Evolutionary conservation across 2,113 vertebrate genomes (phyloP), one percentile per base, ranked within the genome.

Genomic region (Meleagris gallopavo): DNA sequence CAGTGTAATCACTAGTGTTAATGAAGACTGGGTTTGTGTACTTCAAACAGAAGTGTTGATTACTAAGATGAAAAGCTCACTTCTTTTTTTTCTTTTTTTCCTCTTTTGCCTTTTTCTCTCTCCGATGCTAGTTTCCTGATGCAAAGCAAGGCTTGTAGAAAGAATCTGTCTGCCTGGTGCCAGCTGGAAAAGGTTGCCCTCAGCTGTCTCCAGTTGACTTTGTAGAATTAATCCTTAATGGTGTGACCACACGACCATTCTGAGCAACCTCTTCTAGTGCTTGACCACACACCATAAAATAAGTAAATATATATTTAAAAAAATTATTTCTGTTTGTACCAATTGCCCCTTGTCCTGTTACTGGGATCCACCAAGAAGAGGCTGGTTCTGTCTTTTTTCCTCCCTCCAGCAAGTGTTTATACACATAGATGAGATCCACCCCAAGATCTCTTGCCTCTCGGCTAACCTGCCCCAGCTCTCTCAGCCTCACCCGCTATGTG

Each of bases 401-500:
- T 34, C 1, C 14, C n/a, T 4, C 7, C 40, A 20, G 9, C 1
- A 2, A 4, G 29, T 27, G 7, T 40, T 65, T 61, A 13, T 30
- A 25, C 2, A 5, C 3, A 8, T 2, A 7, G 66, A 20, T 71
- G 61, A 75, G 57, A 32, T 4, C 4, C 8, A n/a, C 32, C 29
- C 15, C 1, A 5, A 48, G 18, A 38, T 6, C 60, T 75, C 21
- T 54, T 13, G 4, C 65, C 36, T 52, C 40, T 13, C 41, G n/a
- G 22, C 55, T 57, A 34, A 77, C 30, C n/a, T 30, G 15, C 34
- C 19, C 27, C 72, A 79, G 18, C 45, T 45, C 32, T 72, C 36
- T 40, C 50, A 22, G 18, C 25, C n/a, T 36, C 29, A 4, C 17
- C 9, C 8, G 29, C 9, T 1, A 1, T 3, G 0, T 8, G 18